phyloP scores from a whole-genome alignment of 2,113 vertebrate species.

The Acrocephalus arundinaceus region DNA sequence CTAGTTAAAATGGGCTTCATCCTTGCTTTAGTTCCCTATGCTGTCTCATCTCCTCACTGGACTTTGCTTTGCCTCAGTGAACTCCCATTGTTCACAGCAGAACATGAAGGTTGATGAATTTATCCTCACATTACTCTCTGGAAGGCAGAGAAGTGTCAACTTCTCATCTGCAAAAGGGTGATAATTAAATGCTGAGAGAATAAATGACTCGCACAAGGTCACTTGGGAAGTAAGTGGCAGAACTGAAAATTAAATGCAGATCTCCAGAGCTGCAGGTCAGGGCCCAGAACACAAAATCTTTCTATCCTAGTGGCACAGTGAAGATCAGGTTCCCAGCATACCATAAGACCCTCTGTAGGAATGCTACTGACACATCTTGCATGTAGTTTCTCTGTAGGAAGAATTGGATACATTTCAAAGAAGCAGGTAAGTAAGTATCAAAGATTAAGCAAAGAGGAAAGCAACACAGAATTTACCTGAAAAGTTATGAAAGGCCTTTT shows the following conservation, averaged over 20 bases:
- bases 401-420: not conserved
- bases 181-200: slow-evolving; percentile 71
- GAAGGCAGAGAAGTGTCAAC: slow-evolving; percentile 67
- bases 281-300: slow-evolving; percentile 46
- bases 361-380: not conserved
- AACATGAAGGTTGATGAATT: slow-evolving; percentile 69
- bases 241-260: slow-evolving; percentile 66
- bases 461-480: not conserved
- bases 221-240: slow-evolving; percentile 68
- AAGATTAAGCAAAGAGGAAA: not conserved
- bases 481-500: not conserved
- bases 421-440: not conserved
- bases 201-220: slow-evolving; percentile 69
- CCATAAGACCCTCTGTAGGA: not conserved
- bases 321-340: not conserved
- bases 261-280: slow-evolving; percentile 60
- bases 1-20: not conserved
- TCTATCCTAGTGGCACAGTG: slow-evolving; percentile 2
- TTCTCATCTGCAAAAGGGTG: slow-evolving; percentile 71
- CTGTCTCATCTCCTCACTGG: slow-evolving; percentile 28
- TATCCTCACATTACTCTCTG: slow-evolving; percentile 69
- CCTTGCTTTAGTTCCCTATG: not conserved
- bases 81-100: slow-evolving; percentile 54
- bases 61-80: slow-evolving; percentile 50
- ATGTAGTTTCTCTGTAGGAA: not conserved